Conservation (phyloP, 2,113 vertebrate species). For the Henicopernis longicauda region DNA sequence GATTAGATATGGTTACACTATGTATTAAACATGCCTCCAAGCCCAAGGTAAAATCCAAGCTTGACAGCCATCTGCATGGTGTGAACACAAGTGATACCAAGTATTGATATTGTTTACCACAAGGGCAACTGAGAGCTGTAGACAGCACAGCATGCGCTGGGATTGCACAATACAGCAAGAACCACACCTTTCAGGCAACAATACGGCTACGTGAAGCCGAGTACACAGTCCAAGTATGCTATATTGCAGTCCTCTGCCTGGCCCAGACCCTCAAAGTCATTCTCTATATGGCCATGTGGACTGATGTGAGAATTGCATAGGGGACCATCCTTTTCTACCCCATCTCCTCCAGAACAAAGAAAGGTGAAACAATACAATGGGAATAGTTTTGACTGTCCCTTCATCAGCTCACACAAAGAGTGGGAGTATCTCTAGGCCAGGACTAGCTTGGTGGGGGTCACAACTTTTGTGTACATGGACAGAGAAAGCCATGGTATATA, state of each 20-base stretch:
- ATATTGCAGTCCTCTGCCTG: background rate
- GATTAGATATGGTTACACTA: background rate
- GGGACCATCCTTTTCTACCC: background rate
- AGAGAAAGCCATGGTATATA: background rate
- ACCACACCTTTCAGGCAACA: background rate
- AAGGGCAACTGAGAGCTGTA: background rate
- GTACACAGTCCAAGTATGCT: too few species aligned
- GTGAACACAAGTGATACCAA: accelerated
- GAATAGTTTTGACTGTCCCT: background rate
- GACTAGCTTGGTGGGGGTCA: background rate
- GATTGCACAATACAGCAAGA: background rate
- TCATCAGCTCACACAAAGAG: background rate
- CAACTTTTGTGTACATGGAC: background rate
- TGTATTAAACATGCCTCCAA: background rate
- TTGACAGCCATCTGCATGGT: background rate
- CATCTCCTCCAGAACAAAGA: background rate
- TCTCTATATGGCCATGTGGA: background rate
- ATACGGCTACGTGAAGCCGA: background rate
- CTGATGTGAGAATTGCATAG: background rate
- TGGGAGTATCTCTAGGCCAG: background rate
- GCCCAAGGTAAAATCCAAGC: background rate
- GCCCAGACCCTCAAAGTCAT: background rate
- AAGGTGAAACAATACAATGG: background rate
- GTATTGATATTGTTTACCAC: background rate
- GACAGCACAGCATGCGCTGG: accelerated